Conservation (phyloP, 2,888 invertebrate species). For the Galerucella nymphaeae region DNA sequence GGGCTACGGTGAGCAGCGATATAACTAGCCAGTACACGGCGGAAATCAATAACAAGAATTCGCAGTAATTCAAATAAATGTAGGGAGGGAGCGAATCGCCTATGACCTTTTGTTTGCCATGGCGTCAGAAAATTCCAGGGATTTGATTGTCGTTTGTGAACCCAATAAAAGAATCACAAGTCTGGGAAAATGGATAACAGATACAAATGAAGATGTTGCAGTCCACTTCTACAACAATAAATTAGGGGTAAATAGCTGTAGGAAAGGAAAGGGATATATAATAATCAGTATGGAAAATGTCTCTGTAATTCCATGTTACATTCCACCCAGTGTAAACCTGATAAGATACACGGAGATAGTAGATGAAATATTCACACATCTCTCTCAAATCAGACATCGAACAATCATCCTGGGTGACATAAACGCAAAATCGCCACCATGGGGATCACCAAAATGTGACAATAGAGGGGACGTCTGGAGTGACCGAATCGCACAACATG, state of each 20-base stretch:
- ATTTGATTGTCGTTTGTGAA: conserved; percentile 31
- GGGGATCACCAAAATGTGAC: not conserved
- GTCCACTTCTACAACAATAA: conserved; percentile 13
- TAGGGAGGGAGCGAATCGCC: conserved; percentile 11
- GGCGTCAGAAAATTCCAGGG: conserved; percentile 12
- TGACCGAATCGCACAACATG: not conserved
- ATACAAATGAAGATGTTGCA: conserved; percentile 17
- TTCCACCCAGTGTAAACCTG: not conserved
- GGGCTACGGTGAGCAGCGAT: no score
- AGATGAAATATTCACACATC: not conserved
- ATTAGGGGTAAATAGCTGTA: not conserved
- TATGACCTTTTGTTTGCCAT: conserved; percentile 28
- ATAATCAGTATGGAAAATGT: not conserved
- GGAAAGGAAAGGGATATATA: not conserved
- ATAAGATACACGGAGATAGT: not conserved
- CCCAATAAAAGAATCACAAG: conserved; percentile 18
- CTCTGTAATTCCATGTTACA: not conserved
- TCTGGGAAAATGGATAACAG: conserved; percentile 13
- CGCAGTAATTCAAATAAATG: not conserved
- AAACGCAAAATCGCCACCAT: not conserved
- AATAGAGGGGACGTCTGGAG: not conserved
- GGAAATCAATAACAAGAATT: not conserved
- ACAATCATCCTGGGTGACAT: not conserved
- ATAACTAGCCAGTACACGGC: no score
- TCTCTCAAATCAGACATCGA: not conserved